Evolutionary conservation across 1,140 invertebrate genomes (phyloP), one percentile per base, ranked within the genome.

Genomic region (Cydia strobilella): DNA sequence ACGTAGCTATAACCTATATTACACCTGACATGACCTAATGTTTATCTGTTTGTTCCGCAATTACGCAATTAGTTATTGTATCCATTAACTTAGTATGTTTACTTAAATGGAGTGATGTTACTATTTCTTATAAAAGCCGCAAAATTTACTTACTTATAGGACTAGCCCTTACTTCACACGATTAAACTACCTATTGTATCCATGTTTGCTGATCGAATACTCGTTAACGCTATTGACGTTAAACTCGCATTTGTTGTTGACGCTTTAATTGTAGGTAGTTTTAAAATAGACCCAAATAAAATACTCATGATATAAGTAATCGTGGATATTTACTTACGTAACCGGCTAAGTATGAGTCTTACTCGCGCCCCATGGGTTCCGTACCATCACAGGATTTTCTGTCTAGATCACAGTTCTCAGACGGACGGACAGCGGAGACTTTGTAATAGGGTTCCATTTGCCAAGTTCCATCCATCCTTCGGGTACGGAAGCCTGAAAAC

Each of bases 41-140:
- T 69, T 69, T 69, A 42, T 39, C 73, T 77, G 54, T 77, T 72
- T 77, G 75, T 42, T 77, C 23, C 74, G 74, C 74, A 75, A 77
- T 74, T 74, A 75, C 73, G 62, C 27, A 62, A 73, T 71, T 31
- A 77, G 42, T 13, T 79, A 54, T 20, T 23, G 9, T 20, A 45
- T 66, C 73, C 72, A 75, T 75, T 74, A 39, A 39, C 35, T 39
- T 35, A 74, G 45, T 25, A 31, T 65, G 23, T 73, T 69, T 39
- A 18, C 18, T 69, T 27, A 69, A 10, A 69, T 35, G 31, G 31
- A 69, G 20, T 18, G 27, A 0, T n/a, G 65, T 39, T 18, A 18
- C 31, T 69, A 42, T 69, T 31, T 18, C 6, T n/a, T 12, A 20
- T 69, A 3, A 27, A 35, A 69, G 54, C 20, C n/a, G 42, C 12